These are phyloP conservation scores for Anadara kagoshimensis DNA, from an alignment of 1,140 invertebrate species.

Conservation along the genomic window DNA sequence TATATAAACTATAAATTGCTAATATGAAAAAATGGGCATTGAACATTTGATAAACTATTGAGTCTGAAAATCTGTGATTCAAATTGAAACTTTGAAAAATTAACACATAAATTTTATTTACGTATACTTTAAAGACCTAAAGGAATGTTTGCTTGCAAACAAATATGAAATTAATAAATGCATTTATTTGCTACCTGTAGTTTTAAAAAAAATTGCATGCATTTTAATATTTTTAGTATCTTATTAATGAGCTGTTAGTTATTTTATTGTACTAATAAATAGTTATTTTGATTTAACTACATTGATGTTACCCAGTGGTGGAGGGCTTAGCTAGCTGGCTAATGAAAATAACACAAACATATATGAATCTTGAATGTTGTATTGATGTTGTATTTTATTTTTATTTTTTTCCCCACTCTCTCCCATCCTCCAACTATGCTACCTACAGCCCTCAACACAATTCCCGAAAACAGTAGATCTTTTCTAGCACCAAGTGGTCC, in stretches of 20 bases:
- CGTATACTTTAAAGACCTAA: not conserved
- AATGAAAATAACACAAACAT: not conserved
- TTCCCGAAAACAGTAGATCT: constrained; percentile 69
- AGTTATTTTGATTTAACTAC: no score
- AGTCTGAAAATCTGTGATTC: not conserved
- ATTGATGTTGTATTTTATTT: constrained; percentile 41
- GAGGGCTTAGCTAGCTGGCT: constrained; percentile 24
- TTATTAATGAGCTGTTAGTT: no score
- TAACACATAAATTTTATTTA: not conserved
- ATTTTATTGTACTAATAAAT: no score
- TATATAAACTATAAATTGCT: no score
- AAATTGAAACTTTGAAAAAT: not conserved
- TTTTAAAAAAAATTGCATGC: no score
- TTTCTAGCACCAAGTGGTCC: constrained; percentile 63
- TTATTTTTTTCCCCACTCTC: constrained; percentile 41
- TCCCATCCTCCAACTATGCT: constrained; percentile 17
- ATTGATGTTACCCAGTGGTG: constrained; percentile 29
- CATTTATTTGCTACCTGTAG: no score
- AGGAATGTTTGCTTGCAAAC: no score
- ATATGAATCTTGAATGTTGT: constrained; percentile 18
- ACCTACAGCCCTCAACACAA: constrained; percentile 63
- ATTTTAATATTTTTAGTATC: no score
- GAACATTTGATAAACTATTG: no score
- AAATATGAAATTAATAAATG: no score
- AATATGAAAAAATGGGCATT: no score